Base-by-base conservation (phyloP, 2,797 vertebrate species). In the Gambelia wislizenii region DNA sequence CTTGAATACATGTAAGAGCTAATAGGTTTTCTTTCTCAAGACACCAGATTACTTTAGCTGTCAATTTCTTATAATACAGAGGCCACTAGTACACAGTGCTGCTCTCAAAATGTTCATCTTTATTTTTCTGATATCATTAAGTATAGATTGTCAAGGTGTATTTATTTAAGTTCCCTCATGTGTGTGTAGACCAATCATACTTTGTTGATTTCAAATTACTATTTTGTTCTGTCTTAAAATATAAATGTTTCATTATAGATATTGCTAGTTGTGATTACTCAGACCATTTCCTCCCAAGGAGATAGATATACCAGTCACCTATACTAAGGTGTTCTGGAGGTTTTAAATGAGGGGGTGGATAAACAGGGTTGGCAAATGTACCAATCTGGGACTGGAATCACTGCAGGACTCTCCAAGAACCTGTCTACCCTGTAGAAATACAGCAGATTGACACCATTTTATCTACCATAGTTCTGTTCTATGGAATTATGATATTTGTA, bases 51-150 rank as follows among this genome's bases (percentile, higher is more conserved):
- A 56, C 78, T 91, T 90, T 90, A 30, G 64, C 36, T 36, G 10
- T 80, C 33, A 80, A 1, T 75, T 93, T 90, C 2, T 39, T 75
- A 78, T 47, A 87, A 6, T 85, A 5, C 14, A 52, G 1, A 82
- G 74, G 69, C 75, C 47, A 75, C 89, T 87, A 44, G 0, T 77
- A 20, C 80, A n/a, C 8, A 16, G 2, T 47, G 25, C 33, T 88
- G 49, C 49, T 88, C 83, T 39, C 70, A 42, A 47, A 49, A 76
- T 79, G 14, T 5, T 91, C n/a, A 76, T 54, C 0, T 88, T 84
- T 88, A 84, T n/a, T 6, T 30, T 77, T 88, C 56, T 36, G 56
- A 47, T 0, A 89, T 81, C 83, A 86, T 36, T 88, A 89, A 92
- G 90, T 56, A 67, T 4, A 54, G 0, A 6, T 82, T 49, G 52